Conservation (phyloP, 2,888 invertebrate species). For the Sabatieria punctata region DNA sequence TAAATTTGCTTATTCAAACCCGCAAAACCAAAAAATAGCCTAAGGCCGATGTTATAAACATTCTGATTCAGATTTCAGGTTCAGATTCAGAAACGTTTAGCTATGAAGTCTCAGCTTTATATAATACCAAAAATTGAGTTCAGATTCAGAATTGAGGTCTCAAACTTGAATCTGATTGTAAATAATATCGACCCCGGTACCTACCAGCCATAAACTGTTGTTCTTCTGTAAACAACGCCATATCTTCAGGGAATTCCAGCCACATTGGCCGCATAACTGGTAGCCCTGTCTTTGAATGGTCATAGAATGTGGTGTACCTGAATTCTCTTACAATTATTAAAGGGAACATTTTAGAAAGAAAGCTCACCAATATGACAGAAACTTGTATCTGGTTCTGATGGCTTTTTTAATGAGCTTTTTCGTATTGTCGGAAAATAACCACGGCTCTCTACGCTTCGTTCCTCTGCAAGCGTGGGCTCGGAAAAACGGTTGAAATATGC, state of each 20-base stretch:
- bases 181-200: no score
- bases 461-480: slow-evolving; percentile 88
- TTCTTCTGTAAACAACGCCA: slow-evolving; percentile 57
- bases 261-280: slow-evolving; percentile 75
- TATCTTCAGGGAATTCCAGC: slow-evolving; percentile 66
- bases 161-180: no score
- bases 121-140: no score
- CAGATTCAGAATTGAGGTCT: no score
- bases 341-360: no score
- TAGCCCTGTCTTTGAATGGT: slow-evolving; percentile 58
- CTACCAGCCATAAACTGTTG: slow-evolving; percentile 57
- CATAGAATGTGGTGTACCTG: slow-evolving; percentile 62
- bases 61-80: no score
- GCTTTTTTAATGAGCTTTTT: slow-evolving; percentile 48
- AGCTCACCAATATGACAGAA: slow-evolving; percentile 66
- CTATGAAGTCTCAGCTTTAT: no score
- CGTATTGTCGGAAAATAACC: slow-evolving; percentile 59
- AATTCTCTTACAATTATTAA: not conserved
- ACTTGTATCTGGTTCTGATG: slow-evolving; percentile 56
- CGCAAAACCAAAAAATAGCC: no score
- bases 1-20: no score
- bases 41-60: no score
- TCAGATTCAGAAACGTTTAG: no score
- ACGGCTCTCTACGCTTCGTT: slow-evolving; percentile 82
- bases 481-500: slow-evolving; percentile 77